Conservation (phyloP, 1,140 invertebrate species). For the Diachasmimorpha longicaudata region DNA sequence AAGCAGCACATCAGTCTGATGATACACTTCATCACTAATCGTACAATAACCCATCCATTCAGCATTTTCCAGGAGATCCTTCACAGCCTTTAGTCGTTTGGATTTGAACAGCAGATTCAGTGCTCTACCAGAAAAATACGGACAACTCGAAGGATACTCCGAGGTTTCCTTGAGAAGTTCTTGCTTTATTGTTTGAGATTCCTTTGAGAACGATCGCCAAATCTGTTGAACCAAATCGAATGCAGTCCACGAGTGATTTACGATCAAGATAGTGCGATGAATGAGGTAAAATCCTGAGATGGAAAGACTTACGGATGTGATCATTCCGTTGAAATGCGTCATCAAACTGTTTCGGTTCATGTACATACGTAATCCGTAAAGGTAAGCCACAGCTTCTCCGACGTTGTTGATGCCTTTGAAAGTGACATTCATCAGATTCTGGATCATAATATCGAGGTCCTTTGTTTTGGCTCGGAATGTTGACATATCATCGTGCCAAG, state of each 20-base stretch:
- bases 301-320: conserved; percentile 54
- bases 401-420: conserved; percentile 74
- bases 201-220: conserved; percentile 78
- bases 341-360: conserved; percentile 71
- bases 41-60: conserved; percentile 75
- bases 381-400: conserved; percentile 71
- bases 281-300: too few species aligned
- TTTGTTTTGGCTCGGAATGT: conserved; percentile 70
- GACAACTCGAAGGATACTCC: conserved; percentile 69
- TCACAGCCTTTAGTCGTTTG: conserved; percentile 67
- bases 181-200: conserved; percentile 76
- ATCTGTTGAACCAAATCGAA: conserved; percentile 57
- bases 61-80: conserved; percentile 71
- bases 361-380: conserved; percentile 73
- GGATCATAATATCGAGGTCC: conserved; percentile 73
- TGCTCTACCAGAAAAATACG: conserved; percentile 74
- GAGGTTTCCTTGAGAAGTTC: conserved; percentile 71
- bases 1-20: conserved; percentile 71
- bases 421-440: conserved; percentile 72
- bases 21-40: conserved; percentile 72
- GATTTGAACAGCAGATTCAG: conserved; percentile 70
- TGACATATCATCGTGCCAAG: conserved; percentile 80
- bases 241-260: not conserved
- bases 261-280: too few species aligned
- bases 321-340: conserved; percentile 69